These are phyloP conservation scores for Corythoichthys intestinalis DNA, from an alignment of 2,113 vertebrate genomes.

Conservation along the genomic window DNA sequence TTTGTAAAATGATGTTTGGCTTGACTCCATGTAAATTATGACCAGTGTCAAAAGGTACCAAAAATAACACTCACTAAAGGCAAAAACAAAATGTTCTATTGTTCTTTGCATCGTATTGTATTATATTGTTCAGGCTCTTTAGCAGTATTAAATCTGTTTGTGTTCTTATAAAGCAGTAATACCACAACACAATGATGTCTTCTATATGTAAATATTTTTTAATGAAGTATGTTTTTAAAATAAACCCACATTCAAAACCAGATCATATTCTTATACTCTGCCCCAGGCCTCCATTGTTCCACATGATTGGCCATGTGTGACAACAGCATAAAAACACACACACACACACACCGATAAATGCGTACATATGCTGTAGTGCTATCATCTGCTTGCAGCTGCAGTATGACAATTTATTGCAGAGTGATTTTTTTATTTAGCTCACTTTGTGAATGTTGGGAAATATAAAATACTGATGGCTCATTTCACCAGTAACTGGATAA, in stretches of 20 bases:
- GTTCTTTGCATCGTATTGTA: no score
- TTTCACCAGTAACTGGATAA: not conserved
- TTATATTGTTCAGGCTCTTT: no score
- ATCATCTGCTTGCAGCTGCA: not conserved
- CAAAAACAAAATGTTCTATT: no score
- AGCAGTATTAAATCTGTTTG: no score
- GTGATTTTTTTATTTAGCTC: conserved; percentile 1
- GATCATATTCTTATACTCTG: conserved; percentile 32
- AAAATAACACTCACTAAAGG: no score
- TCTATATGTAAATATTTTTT: conserved; percentile 36
- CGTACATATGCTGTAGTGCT: not conserved
- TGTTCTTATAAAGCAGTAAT: no score
- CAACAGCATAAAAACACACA: conserved; percentile 22
- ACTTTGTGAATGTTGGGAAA: not conserved
- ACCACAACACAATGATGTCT: not conserved
- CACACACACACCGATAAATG: conserved; percentile 3
- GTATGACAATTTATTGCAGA: not conserved
- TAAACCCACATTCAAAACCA: conserved; percentile 32
- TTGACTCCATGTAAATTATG: no score
- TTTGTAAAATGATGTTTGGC: no score
- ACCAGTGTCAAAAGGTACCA: no score
- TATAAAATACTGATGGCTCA: not conserved
- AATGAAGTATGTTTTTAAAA: conserved; percentile 33
- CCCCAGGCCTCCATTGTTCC: conserved; percentile 47
- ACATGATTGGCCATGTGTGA: conserved; percentile 54